Conservation (phyloP, 2,888 invertebrate genomes). For the Peribatodes rhomboidaria region DNA sequence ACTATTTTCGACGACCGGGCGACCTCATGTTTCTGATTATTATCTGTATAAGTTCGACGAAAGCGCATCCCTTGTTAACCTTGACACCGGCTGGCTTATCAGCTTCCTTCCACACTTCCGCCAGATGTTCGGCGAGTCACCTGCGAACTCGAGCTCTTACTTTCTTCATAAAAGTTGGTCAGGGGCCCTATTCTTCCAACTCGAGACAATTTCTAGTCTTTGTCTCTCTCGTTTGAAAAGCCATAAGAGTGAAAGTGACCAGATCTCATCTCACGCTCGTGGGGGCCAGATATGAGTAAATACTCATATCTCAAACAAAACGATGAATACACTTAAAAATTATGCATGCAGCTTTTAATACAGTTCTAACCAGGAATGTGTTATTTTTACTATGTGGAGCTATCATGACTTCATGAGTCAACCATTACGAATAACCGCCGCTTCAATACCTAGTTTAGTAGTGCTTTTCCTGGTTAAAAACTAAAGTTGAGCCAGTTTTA, state of each 20-base stretch:
- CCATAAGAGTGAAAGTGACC: no score
- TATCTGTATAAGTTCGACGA: slow-evolving; percentile 1
- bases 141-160: slow-evolving; percentile 23
- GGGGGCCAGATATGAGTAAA: no score
- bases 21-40: slow-evolving; percentile 3
- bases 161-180: no score
- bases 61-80: slow-evolving; percentile 51
- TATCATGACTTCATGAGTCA: neutral
- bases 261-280: no score
- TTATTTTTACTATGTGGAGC: neutral
- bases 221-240: no score
- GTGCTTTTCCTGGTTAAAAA: neutral
- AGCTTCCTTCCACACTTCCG: slow-evolving; percentile 63
- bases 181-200: no score
- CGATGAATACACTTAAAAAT: no score
- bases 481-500: neutral
- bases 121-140: slow-evolving; percentile 50
- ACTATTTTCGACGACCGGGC: neutral
- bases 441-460: neutral
- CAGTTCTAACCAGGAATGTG: neutral
- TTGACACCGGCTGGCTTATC: slow-evolving; percentile 59
- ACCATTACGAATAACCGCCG: neutral
- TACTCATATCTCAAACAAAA: no score
- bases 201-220: no score
- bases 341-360: neutral